phyloP scores from a whole-genome alignment of 2,888 invertebrate species.

The Lasioglossum vierecki region DNA sequence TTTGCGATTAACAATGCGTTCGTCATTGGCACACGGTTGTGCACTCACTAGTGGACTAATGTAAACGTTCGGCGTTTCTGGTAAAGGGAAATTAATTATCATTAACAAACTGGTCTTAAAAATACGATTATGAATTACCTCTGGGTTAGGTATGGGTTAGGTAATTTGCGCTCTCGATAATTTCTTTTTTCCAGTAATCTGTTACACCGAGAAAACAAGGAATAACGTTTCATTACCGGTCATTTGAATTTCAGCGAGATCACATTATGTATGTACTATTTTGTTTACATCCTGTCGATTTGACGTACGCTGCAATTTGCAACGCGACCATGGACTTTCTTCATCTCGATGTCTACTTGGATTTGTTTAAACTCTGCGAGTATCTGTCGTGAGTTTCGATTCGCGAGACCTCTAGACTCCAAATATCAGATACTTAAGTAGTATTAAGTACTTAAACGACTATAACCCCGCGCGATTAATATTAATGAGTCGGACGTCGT shows the following conservation, averaged over 20 bases:
- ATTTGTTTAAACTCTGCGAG: neutral
- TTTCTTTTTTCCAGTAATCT: neutral
- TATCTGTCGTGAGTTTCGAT: neutral
- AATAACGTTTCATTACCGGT: neutral
- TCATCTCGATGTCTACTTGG: neutral
- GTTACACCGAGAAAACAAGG: neutral
- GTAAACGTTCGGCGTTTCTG: neutral
- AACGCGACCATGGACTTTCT: neutral
- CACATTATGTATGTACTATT: neutral
- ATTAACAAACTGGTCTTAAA: neutral
- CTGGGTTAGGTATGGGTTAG: neutral
- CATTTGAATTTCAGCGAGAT: neutral
- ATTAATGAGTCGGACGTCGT: slow-evolving; percentile 37
- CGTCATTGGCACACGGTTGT: neutral
- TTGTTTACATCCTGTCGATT: neutral
- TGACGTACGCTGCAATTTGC: neutral
- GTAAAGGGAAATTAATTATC: neutral
- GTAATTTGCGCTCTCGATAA: neutral
- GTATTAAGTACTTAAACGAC: slow-evolving; percentile 18
- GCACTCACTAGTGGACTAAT: neutral
- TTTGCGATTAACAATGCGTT: slow-evolving; percentile 2
- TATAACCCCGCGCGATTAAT: slow-evolving; percentile 38
- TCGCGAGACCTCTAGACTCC: neutral
- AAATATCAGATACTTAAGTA: neutral
- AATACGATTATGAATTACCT: neutral